Evolutionary conservation across 2,888 invertebrate genomes (phyloP), one percentile per base, ranked within the genome.

Genomic region (Anoncus sp.): DNA sequence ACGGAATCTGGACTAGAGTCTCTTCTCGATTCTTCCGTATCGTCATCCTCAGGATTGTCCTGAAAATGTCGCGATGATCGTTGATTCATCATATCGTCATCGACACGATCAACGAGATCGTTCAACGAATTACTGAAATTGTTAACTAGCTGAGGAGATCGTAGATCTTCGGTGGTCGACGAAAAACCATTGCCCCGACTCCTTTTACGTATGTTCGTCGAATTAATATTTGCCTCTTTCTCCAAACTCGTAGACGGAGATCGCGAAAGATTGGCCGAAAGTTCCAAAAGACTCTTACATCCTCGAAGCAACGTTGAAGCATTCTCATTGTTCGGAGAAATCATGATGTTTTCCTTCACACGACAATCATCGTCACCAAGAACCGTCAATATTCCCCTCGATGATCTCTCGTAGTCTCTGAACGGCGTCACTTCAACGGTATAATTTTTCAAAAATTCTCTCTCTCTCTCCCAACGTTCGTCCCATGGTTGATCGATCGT

Each of bases 61-160:
- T 70, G 75, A 22, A 49, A 31, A 49, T 66, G 57, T 7, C n/a
- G n/a, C 9, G 40, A 24, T 14, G 73, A 71, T 65, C 73, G 70
- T 69, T 71, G 63, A 67, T 49, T 53, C 20, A 24, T 7, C 43
- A 43, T 18, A 16, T 47, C 45, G 22, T 59, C 22, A 51, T 76
- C 53, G 20, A 14, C 40, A 14, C 73, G 59, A 57, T 75, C 70
- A 40, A 70, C 75, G 24, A 84, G 57, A 62, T 89, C 87, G 51
- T 76, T 74, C 69, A 84, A 66, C 2, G 88, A 87, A 59, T 84
- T 87, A 66, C 87, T 87, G 67, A 85, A 87, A 72, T 84, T 83
- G 67, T 87, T 87, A 18, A 90, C 89, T 12, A 90, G 81, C 38
- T 86, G 85, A 0, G 90, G 89, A 4, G 90, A 89, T 20, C 84